Conservation (phyloP, 2,888 invertebrate species). For the Andrena marginata region DNA sequence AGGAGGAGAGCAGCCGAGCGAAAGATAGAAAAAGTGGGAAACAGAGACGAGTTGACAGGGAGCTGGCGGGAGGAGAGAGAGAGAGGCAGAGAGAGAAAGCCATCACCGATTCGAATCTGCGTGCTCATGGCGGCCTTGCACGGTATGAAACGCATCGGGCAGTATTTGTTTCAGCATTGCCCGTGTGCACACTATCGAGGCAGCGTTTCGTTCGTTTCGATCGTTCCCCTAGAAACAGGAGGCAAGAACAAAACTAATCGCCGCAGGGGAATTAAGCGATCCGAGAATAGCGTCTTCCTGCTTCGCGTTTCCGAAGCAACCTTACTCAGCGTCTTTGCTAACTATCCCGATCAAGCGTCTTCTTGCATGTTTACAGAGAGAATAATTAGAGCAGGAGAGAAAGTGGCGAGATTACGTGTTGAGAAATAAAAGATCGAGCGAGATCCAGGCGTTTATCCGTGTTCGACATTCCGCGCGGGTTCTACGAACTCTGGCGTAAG, state of each 20-base stretch:
- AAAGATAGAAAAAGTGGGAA: conserved; percentile 40
- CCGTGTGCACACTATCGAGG: conserved; percentile 12
- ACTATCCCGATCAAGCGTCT: background rate
- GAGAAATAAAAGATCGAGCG: background rate
- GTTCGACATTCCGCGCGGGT: no score
- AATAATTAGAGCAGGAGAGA: conserved; percentile 52
- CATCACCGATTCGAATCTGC: conserved; percentile 56
- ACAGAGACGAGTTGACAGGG: conserved; percentile 45
- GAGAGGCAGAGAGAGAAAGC: conserved; percentile 44
- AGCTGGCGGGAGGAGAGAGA: conserved; percentile 29
- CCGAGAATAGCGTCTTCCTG: background rate
- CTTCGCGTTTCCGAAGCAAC: background rate
- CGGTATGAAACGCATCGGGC: conserved; percentile 44
- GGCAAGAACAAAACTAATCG: background rate
- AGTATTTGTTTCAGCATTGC: conserved; percentile 45
- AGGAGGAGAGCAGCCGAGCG: conserved; percentile 37
- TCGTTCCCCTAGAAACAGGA: background rate
- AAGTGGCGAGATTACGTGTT: conserved; percentile 17
- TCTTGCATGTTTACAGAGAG: conserved; percentile 23
- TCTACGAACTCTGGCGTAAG: no score
- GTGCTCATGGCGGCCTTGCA: conserved; percentile 53
- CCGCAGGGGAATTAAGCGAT: background rate
- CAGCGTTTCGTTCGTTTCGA: conserved; percentile 14
- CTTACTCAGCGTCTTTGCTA: background rate
- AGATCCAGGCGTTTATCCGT: no score